Percentiles rank a stretch among this genome's conserved stretches.
phyloP scores from a whole-genome alignment of 2,888 invertebrate species.

The Pristionchus entomophagus region DNA sequence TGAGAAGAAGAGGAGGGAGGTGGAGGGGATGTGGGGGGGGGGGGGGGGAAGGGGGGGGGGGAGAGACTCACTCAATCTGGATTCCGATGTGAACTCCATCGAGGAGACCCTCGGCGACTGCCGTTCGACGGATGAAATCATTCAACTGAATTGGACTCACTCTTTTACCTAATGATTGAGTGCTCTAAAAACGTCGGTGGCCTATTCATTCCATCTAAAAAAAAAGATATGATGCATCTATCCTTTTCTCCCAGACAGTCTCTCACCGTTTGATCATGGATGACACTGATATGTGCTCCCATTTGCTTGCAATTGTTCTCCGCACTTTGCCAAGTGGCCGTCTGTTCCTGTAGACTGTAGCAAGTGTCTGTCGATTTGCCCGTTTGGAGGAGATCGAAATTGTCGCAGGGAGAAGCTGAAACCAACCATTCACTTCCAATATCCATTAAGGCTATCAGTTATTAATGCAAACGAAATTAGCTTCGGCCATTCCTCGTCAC shows the following conservation, averaged over 20 bases:
- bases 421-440: too few species aligned
- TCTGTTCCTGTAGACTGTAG: not conserved
- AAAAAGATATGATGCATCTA: not conserved
- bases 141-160: constrained; percentile 17
- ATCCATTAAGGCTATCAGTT: too few species aligned
- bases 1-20: not conserved
- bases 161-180: not conserved
- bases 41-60: not conserved
- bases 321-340: not conserved
- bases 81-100: constrained; percentile 44
- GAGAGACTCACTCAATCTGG: not conserved
- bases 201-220: not conserved
- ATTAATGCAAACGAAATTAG: too few species aligned
- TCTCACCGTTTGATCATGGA: constrained; percentile 40
- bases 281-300: not conserved
- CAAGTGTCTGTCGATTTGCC: constrained; percentile 11
- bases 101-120: not conserved
- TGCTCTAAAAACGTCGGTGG: not conserved
- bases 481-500: too few species aligned
- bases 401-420: constrained; percentile 29
- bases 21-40: not conserved
- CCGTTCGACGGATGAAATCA: constrained; percentile 24
- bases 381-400: not conserved
- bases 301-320: not conserved
- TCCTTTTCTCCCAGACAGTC: not conserved